phyloP scores from a whole-genome alignment of 2,888 invertebrate species.

The Synanthedon andrenaeformis region DNA sequence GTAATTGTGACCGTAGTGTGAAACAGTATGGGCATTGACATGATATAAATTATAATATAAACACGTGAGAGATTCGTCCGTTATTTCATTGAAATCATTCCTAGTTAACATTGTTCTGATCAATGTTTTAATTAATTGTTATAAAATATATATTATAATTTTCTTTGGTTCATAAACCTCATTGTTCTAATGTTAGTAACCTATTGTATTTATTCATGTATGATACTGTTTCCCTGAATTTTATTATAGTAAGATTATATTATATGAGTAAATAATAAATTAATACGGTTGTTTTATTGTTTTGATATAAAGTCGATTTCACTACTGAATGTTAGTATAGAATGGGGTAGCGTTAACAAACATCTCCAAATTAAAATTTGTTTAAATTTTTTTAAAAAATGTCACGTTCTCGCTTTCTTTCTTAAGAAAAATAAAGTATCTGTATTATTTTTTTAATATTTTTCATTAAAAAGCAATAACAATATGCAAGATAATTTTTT shows the following conservation, averaged over 20 bases:
- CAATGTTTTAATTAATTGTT: slow-evolving; percentile 37
- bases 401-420: too few species aligned
- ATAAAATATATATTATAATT: slow-evolving; percentile 39
- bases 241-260: slow-evolving; percentile 67
- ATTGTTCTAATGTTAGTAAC: slow-evolving; percentile 54
- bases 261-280: slow-evolving; percentile 42
- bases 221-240: slow-evolving; percentile 68
- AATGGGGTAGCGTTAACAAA: too few species aligned
- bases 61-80: slow-evolving; percentile 5
- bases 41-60: slow-evolving; percentile 2
- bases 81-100: slow-evolving; percentile 60
- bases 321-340: too few species aligned
- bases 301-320: too few species aligned
- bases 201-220: slow-evolving; percentile 69
- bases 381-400: too few species aligned
- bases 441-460: too few species aligned
- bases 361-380: too few species aligned
- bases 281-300: too few species aligned
- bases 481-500: not conserved
- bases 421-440: too few species aligned
- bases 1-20: slow-evolving; percentile 19
- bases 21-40: slow-evolving; percentile 6
- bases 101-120: slow-evolving; percentile 32
- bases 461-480: not conserved
- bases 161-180: slow-evolving; percentile 39